phyloP scores from a whole-genome alignment of 2,113 vertebrate genomes.

The Thunnus maccoyii region DNA sequence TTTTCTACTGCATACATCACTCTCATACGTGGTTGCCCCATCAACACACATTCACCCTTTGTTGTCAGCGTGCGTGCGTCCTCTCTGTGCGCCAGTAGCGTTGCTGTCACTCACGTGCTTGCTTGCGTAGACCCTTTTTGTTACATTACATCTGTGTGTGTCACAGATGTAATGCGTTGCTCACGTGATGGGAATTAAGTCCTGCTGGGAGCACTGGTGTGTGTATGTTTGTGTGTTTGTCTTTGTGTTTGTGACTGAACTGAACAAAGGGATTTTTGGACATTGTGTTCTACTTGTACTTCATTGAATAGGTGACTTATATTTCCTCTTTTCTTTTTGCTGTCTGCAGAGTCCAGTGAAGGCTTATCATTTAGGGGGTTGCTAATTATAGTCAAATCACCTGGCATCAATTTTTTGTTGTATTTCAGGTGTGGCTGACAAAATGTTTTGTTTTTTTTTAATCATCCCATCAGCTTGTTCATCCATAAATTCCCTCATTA shows the following conservation, averaged over 20 bases:
- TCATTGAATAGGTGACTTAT: background rate
- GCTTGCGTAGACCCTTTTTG: slow-evolving; percentile 79
- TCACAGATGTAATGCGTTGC: slow-evolving; percentile 48
- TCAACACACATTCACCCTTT: slow-evolving; percentile 36
- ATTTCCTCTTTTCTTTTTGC: background rate
- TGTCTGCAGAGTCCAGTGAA: background rate
- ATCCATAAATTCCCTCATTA: background rate
- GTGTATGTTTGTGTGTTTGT: slow-evolving; percentile 11
- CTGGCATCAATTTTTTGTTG: background rate
- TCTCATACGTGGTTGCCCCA: slow-evolving; percentile 18
- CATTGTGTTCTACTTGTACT: background rate
- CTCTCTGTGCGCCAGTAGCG: slow-evolving; percentile 73
- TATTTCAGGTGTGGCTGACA: background rate
- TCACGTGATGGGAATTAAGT: slow-evolving; percentile 50
- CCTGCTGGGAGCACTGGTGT: slow-evolving; percentile 41
- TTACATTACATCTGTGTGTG: slow-evolving; percentile 46
- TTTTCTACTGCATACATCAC: background rate
- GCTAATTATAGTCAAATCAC: background rate
- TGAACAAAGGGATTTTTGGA: slow-evolving; percentile 16
- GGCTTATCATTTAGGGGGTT: background rate
- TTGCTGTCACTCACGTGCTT: slow-evolving; percentile 78
- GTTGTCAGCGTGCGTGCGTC: slow-evolving; percentile 42
- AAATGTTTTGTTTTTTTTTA: background rate
- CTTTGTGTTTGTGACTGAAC: background rate
- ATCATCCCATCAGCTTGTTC: too few species aligned